Evolutionary conservation across 1,140 invertebrate species (phyloP).

Genomic region (Ceratosolen fusciceps): DNA sequence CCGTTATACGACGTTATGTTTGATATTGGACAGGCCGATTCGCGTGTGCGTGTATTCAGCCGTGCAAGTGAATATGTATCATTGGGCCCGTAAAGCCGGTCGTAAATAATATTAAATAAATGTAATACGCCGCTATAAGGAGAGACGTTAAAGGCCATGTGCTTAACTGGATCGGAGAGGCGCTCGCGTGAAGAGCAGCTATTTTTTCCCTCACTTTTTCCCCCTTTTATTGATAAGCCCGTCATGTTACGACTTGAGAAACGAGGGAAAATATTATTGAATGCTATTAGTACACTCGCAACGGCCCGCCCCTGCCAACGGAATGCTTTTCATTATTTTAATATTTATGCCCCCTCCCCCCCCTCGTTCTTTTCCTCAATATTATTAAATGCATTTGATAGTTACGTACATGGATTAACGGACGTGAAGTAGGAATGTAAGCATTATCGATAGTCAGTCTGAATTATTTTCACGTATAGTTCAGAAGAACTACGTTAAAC

Average conservation of each 20-base stretch:
- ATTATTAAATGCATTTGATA: too few species aligned
- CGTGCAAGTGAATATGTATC: constrained; percentile 61
- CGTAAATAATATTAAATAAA: constrained; percentile 69
- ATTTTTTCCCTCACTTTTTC: not conserved
- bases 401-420: too few species aligned
- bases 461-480: too few species aligned
- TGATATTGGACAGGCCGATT: constrained; percentile 70
- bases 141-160: constrained; percentile 9
- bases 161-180: constrained; percentile 31
- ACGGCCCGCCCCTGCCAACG: not conserved
- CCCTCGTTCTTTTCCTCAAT: too few species aligned
- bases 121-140: not conserved
- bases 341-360: not conserved
- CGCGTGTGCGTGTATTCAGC: not conserved
- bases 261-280: not conserved
- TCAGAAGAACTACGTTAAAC: too few species aligned
- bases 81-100: constrained; percentile 68
- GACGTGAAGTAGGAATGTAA: too few species aligned
- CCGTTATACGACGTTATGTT: constrained; percentile 70
- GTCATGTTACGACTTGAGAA: not conserved
- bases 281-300: not conserved
- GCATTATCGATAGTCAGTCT: too few species aligned
- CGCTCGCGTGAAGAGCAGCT: constrained; percentile 1
- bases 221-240: not conserved
- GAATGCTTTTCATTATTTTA: not conserved